phyloP scores from a whole-genome alignment of 2,888 invertebrate species.

The Ellobium chinense region DNA sequence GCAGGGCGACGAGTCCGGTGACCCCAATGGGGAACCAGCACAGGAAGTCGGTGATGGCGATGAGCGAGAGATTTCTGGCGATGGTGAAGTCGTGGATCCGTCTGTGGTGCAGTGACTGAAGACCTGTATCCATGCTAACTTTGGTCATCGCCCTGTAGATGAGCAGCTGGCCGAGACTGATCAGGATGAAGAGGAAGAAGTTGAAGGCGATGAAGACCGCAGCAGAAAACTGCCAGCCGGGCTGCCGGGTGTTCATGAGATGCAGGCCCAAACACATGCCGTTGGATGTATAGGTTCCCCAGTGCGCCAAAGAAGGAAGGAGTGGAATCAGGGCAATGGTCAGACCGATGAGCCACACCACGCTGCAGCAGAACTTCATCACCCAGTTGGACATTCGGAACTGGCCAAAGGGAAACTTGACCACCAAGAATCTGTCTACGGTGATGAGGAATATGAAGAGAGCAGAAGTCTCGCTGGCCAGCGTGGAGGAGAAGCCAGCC shows the following conservation, averaged over 20 bases:
- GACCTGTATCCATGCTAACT: constrained; percentile 72
- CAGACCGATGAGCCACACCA: constrained; percentile 65
- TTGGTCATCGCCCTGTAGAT: constrained; percentile 74
- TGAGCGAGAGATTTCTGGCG: constrained; percentile 68
- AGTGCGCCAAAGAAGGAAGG: constrained; percentile 50
- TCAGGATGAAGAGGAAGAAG: constrained; percentile 68
- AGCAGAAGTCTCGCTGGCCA: constrained; percentile 83
- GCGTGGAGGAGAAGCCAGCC: constrained; percentile 58
- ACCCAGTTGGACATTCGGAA: constrained; percentile 57
- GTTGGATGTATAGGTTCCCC: constrained; percentile 37
- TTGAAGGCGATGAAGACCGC: constrained; percentile 74
- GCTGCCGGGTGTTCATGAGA: constrained; percentile 70
- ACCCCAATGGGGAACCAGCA: constrained; percentile 69
- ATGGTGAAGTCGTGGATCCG: constrained; percentile 58
- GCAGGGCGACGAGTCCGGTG: constrained; percentile 23
- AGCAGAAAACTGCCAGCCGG: constrained; percentile 76
- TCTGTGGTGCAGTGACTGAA: constrained; percentile 60
- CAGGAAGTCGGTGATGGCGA: constrained; percentile 69
- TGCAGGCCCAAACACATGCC: constrained; percentile 76
- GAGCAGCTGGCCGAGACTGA: constrained; percentile 70
- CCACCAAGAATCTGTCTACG: constrained; percentile 83
- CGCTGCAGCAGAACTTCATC: constrained; percentile 56
- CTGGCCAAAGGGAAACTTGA: constrained; percentile 81
- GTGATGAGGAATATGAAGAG: constrained; percentile 83
- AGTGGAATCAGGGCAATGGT: constrained; percentile 70